Base-by-base conservation (phyloP, 2,797 vertebrate genomes). In the Poecilia velifera region DNA sequence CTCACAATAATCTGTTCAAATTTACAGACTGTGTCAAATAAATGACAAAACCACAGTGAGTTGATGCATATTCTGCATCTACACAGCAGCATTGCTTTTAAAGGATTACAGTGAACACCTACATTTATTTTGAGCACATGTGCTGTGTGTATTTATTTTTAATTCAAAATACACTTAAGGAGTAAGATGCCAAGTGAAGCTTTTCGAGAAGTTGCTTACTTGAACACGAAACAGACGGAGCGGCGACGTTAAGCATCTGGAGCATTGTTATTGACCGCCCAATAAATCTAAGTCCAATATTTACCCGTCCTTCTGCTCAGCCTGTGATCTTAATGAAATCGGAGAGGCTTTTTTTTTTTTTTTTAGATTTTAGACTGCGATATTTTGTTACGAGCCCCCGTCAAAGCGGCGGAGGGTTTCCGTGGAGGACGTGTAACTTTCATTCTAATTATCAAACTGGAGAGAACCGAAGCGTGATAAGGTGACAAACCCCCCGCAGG, bases 371-470 rank as follows among this genome's bases (percentile, higher is more conserved):
- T 46, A 68, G 64, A 47, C 76, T 34, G 70, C 73, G 31, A 25
- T 78, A 72, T 78, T 78, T 82, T 80, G 66, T 78, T 70, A 43
- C 46, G 14, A 70, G 34, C 68, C 76, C 68, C 76, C 55, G 57
- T 41, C 45, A 64, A 78, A 72, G 74, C 79, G 47, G 25, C 71
- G 34, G 73, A 46, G 74, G 75, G 74, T 80, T 47, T 72, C 73
- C 79, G 71, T 0, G 9, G 20, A 72, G 74, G 46, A 6, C 2
- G 82, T 77, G 80, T 73, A 71, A 72, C 79, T 85, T 92, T 87
- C 68, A 82, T 86, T 86, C 57, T 73, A 87, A 80, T 86, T 64
- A 88, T 79, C 86, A 82, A 82, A 90, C 82, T 43, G 77, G 31
- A 81, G 57, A 78, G 74, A 76, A 74, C 57, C 71, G 28, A 82